A percentile compares a stretch with the other conserved stretches of the same genome.
Evolutionary conservation across 2,797 vertebrate genomes (phyloP).

Genomic region (Streptopelia turtur): DNA sequence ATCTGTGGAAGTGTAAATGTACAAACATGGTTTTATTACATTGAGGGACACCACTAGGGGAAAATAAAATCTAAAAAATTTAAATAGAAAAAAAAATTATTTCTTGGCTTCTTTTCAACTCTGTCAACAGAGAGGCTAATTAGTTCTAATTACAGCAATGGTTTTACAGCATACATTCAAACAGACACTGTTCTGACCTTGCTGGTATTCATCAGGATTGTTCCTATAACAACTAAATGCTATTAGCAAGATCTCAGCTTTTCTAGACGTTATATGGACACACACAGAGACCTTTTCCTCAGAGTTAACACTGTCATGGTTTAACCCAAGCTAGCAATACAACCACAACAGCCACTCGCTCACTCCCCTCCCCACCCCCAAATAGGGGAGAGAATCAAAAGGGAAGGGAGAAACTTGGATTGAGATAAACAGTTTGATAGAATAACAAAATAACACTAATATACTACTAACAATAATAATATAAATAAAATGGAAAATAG

Average conservation of each 20-base stretch:
- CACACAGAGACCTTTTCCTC: not conserved
- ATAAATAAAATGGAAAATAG: too few species aligned
- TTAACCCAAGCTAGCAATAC: too few species aligned
- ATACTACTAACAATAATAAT: too few species aligned
- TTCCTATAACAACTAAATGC: not conserved
- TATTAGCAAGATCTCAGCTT: not conserved
- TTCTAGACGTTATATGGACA: not conserved
- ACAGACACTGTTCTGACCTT: not conserved
- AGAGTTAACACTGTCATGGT: not conserved
- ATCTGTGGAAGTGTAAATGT: not conserved
- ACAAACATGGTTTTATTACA: not conserved
- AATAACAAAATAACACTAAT: too few species aligned
- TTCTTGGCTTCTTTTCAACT: not conserved
- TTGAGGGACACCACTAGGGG: accelerated
- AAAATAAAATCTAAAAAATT: too few species aligned
- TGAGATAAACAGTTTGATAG: too few species aligned
- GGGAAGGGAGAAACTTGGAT: too few species aligned
- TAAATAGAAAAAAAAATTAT: not conserved
- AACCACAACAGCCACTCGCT: too few species aligned
- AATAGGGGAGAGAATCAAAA: too few species aligned
- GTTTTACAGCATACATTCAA: not conserved
- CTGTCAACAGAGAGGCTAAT: not conserved
- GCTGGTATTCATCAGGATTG: not conserved
- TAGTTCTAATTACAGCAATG: not conserved
- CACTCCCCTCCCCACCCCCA: too few species aligned